Evolutionary conservation across 2,888 invertebrate species (phyloP).

Genomic region (Agonopterix subpropinquella): DNA sequence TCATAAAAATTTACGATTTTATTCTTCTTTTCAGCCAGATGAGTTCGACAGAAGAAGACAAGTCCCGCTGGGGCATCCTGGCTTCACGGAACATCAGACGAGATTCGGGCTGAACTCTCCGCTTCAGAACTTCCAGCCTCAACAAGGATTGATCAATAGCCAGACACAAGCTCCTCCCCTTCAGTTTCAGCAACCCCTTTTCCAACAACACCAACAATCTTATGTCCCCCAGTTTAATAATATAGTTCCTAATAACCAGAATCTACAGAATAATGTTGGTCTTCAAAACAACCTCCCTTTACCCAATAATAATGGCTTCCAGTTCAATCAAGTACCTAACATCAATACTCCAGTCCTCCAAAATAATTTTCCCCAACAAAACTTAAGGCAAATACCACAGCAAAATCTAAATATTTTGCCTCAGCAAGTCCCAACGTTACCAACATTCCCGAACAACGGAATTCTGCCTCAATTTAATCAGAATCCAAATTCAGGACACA

Average conservation of each 20-base stretch:
- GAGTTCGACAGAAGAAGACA: conserved; percentile 68
- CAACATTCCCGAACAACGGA: conserved; percentile 48
- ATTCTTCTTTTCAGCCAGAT: conserved; percentile 57
- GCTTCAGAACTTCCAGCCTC: conserved; percentile 55
- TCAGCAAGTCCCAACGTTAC: conserved; percentile 50
- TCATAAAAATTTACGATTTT: neutral
- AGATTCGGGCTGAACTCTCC: conserved; percentile 64
- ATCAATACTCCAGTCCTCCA: conserved; percentile 34
- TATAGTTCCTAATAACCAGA: conserved; percentile 36
- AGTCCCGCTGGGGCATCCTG: conserved; percentile 49
- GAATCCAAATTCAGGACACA: conserved; percentile 32
- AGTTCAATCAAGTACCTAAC: conserved; percentile 41
- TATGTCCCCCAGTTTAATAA: conserved; percentile 62
- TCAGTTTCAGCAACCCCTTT: conserved; percentile 39
- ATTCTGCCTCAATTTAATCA: conserved; percentile 47
- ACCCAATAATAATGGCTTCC: conserved; percentile 40
- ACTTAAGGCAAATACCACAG: conserved; percentile 38
- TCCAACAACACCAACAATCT: conserved; percentile 43
- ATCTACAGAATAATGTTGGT: conserved; percentile 33
- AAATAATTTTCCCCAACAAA: conserved; percentile 42
- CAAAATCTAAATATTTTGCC: conserved; percentile 46
- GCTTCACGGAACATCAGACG: conserved; percentile 64
- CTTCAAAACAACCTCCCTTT: conserved; percentile 33
- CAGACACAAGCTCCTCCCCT: conserved; percentile 47
- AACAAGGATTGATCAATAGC: conserved; percentile 34